Base-by-base conservation (phyloP, 2,888 invertebrate species). In the Apotomis capreana region DNA sequence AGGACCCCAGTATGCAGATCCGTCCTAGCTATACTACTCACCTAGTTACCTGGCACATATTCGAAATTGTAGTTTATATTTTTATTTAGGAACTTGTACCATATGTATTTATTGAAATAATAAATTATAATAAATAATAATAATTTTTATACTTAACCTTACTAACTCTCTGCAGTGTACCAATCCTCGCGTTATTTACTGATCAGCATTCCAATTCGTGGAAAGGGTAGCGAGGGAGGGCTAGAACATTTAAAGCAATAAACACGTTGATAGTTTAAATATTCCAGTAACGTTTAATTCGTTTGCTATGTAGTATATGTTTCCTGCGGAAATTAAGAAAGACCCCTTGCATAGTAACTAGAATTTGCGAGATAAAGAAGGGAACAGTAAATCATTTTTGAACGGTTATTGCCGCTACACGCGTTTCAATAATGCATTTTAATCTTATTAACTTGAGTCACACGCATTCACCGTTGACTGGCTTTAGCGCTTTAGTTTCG, bases 291-390 rank as follows among this genome's bases (percentile, higher is more conserved):
- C 46, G 63, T 73, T 71, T 68, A 60, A 68, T 74, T 59, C 62
- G 37, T 70, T 46, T 69, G 68, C 73, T 74, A 68, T 73, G 74
- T 77, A 74, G 26, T 26, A 80, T 79, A 78, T 76, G 74, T 78
- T 81, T 79, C 77, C 74, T 75, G 70, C 55, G 84, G 83, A 84
- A 84, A 85, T 84, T 84, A 83, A 81, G 74, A 74, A 73, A 68
- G 78, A 76, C 81, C 81, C 76, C 77, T 77, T 74, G 80, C 79
- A 81, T 83, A 81, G 71, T 10, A 80, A 82, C 74, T 74, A 73
- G 76, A 75, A 75, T 74, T 74, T 76, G 74, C 74, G 72, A 78
- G 77, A 78, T 75, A 77, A 75, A 75, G 75, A 72, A 59, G 71
- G 57, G 59, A 15, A 40, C 60, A 62, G 68, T 63, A 61, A 44